Evolutionary conservation across 2,797 vertebrate genomes (phyloP).

Genomic region (Champsocephalus esox): DNA sequence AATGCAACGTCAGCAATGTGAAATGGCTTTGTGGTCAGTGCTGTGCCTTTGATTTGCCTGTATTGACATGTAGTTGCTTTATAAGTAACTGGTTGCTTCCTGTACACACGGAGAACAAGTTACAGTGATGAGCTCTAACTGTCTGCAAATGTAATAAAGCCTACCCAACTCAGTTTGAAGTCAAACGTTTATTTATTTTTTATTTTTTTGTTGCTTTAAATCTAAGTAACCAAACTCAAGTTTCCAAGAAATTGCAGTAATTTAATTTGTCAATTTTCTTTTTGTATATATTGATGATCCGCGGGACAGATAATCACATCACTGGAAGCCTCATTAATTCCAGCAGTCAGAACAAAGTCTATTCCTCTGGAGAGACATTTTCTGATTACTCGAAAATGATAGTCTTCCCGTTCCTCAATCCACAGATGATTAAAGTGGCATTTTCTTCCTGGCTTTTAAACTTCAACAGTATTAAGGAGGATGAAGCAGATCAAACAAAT

Average conservation of each 20-base stretch:
- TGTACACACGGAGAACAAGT: conserved; percentile 37
- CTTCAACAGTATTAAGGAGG: conserved; percentile 90
- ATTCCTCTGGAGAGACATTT: conserved; percentile 71
- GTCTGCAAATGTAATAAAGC: conserved; percentile 71
- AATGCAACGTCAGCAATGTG: conserved; percentile 32
- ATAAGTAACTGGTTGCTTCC: conserved; percentile 57
- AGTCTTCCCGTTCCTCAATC: conserved; percentile 78
- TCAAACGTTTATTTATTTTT: neutral
- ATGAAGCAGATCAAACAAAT: conserved; percentile 93
- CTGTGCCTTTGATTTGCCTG: conserved; percentile 52
- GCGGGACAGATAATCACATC: conserved; percentile 65
- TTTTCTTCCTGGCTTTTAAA: conserved; percentile 91
- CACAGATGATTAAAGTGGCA: conserved; percentile 89
- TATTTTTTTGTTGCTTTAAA: too few species aligned
- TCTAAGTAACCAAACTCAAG: conserved; percentile 12
- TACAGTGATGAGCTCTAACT: conserved; percentile 46
- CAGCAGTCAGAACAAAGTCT: conserved; percentile 71
- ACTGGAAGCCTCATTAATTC: conserved; percentile 73
- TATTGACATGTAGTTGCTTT: conserved; percentile 61
- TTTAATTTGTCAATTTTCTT: conserved; percentile 71
- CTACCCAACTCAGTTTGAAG: conserved; percentile 37
- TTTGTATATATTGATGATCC: conserved; percentile 57
- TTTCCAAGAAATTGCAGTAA: conserved; percentile 56
- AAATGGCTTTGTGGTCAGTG: conserved; percentile 51
- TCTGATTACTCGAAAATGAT: conserved; percentile 77